Base-by-base conservation (phyloP, 2,888 invertebrate species). In the Campoplex nolae region DNA sequence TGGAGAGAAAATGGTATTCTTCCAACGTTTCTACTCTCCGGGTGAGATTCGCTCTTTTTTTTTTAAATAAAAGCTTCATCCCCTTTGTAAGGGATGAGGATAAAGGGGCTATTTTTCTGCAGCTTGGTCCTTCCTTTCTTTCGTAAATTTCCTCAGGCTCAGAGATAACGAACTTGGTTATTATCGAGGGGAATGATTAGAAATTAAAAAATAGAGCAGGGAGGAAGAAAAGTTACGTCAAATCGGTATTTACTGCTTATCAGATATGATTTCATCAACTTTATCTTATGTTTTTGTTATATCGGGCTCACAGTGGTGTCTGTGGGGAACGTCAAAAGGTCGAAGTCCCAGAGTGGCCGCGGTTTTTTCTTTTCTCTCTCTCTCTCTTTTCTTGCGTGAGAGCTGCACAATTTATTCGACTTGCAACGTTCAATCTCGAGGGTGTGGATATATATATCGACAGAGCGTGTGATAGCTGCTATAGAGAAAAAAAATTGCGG, bases 371-470 rank as follows among this genome's bases (percentile, higher is more conserved):
- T 83, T 68, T 48, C 38, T 28, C 54, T 65, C 51, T 48, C 38
- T 28, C 54, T 65, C 51, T 73, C 3, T 3, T 38, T 80, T 74
- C 45, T 82, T 82, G 82, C 87, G 87, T 82, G 84, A 84, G 62
- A 38, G 67, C 38, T 38, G 38, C 65, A 67, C 87, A 79, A 87
- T 87, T 87, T 82, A 86, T 86, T 83, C 80, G 83, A 83, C 82
- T 82, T 83, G 75, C 56, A 87, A 84, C 82, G 84, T 84, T 87
- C 82, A 87, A 87, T 87, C 87, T 79, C 84, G 82, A 75, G 23
- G 65, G 77, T 67, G 54, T n/a, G 58, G 58, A 58, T 28, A 58
- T 58, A 56, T 78, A 58, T 79, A 78, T 84, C 84, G 83, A 80
- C 78, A 58, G 54, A 58, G 54, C 38, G 65, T 70, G 68, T 58